Evolutionary conservation across 2,113 vertebrate species (phyloP), one percentile per base, ranked within the genome.

Genomic region (Irena cyanogastra): DNA sequence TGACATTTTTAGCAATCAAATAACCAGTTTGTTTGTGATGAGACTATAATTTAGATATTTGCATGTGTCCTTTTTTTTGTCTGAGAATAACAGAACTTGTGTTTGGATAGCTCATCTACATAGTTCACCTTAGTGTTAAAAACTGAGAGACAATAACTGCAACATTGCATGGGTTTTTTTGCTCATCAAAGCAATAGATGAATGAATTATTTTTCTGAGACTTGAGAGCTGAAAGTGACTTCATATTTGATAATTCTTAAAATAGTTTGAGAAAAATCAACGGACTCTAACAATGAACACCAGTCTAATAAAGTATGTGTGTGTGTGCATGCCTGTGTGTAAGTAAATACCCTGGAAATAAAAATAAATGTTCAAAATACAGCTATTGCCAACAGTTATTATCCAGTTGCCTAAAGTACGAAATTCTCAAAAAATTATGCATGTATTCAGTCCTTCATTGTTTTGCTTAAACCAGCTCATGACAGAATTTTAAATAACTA

Each of bases 401-500:
- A 90, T 95, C 66, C 27, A 65, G 28, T 87, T 93, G 80, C 53
- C 80, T 94, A 47, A 78, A 92, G 45, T 77, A 56, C 2, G 2
- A 74, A 60, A 60, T 75, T 86, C 49, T 93, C 39, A 71, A 87
- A 95, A 94, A 74, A 80, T n/a, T 96, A 86, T 93, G 81, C 83
- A 75, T 83, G 41, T 60, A 71, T 64, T 90, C 83, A 63, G 44
- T 35, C 72, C 47, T 93, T 90, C 23, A 45, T 91, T 92, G 75
- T 95, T 94, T 95, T 90, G 75, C 45, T 94, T 82, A 95, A 93
- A 87, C 42, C 41, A 76, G 42, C 30, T 95, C 47, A 83, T 93
- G 91, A 94, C 91, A 92, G 83, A 94, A 88, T 94, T 96, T 96
- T 92, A 95, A 94, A 95, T 91, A 94, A 95, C 90, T 91, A 74